A percentile compares a stretch with the other conserved stretches of the same genome.
phyloP scores from a whole-genome alignment of 2,113 vertebrate species.

The Brachypteracias leptosomus region DNA sequence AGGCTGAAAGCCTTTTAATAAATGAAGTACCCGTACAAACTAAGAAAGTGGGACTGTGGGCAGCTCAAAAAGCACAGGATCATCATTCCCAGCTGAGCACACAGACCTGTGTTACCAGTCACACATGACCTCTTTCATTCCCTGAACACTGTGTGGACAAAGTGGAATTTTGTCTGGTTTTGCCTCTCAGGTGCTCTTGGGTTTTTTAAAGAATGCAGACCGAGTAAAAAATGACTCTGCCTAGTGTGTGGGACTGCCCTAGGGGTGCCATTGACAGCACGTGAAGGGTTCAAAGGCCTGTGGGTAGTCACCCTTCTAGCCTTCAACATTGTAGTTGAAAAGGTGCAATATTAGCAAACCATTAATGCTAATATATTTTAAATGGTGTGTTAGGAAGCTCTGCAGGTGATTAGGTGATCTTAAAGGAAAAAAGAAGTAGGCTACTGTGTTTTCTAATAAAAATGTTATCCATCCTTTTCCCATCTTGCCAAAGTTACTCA shows the following conservation, averaged over 20 bases:
- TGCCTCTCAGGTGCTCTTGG: background rate
- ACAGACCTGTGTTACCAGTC: background rate
- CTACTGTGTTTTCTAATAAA: background rate
- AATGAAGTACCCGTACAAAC: background rate
- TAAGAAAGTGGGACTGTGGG: too few relatives aligned
- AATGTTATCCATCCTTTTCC: background rate
- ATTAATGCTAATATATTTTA: background rate
- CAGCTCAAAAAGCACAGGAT: background rate
- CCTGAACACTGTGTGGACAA: background rate
- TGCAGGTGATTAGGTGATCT: too few relatives aligned
- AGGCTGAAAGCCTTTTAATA: background rate
- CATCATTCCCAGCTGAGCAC: rapidly evolving
- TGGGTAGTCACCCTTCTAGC: rapidly evolving
- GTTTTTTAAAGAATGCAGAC: background rate
- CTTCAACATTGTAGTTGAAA: background rate
- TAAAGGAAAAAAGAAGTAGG: background rate
- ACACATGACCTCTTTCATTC: background rate
- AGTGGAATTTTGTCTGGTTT: background rate
- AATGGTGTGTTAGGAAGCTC: background rate
- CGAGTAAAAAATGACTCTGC: background rate
- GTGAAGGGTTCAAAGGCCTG: background rate
- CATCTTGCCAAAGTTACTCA: conserved; percentile 67
- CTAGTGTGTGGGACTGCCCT: background rate
- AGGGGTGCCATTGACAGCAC: background rate
- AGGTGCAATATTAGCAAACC: background rate